A percentile compares a stretch with the other conserved stretches of the same genome.
Evolutionary conservation across 1,140 invertebrate species (phyloP).

Genomic region (Drosophila lini): DNA sequence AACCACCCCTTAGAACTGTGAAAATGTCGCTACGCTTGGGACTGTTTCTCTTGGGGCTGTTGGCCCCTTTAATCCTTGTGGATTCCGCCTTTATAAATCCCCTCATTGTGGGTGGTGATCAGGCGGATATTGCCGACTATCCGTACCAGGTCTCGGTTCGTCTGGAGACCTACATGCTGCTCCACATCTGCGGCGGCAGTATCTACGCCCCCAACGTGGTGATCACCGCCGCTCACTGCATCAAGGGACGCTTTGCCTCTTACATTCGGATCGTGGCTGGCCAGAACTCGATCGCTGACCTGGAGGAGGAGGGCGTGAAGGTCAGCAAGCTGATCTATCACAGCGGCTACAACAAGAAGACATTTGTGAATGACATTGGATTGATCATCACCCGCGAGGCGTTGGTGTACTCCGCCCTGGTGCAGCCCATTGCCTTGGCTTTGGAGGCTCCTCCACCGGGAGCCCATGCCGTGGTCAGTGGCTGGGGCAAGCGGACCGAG

Average conservation of each 20-base stretch:
- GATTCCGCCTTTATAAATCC: slow-evolving; percentile 48
- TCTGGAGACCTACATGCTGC: slow-evolving; percentile 68
- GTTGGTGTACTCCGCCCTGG: slow-evolving; percentile 38
- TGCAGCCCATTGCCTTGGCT: slow-evolving; percentile 72
- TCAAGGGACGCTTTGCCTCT: slow-evolving; percentile 74
- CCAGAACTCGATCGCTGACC: slow-evolving; percentile 65
- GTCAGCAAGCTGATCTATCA: slow-evolving; percentile 67
- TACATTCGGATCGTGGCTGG: slow-evolving; percentile 67
- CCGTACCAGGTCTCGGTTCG: slow-evolving; percentile 72
- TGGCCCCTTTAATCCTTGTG: slow-evolving; percentile 23
- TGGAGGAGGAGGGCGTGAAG: slow-evolving; percentile 65
- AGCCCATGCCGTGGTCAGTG: slow-evolving; percentile 81
- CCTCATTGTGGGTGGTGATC: slow-evolving; percentile 60
- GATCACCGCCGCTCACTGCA: slow-evolving; percentile 87
- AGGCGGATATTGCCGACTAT: slow-evolving; percentile 58
- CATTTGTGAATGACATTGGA: slow-evolving; percentile 78
- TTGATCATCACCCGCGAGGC: slow-evolving; percentile 67
- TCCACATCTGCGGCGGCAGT: slow-evolving; percentile 68
- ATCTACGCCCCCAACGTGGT: slow-evolving; percentile 86
- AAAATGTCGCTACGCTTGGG: slow-evolving; percentile 50
- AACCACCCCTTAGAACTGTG: not conserved
- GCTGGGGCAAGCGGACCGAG: slow-evolving; percentile 84
- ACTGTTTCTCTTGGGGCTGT: slow-evolving; percentile 42
- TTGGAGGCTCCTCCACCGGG: slow-evolving; percentile 32
- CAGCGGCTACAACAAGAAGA: slow-evolving; percentile 64